These are phyloP conservation scores for Lordiphosa fenestrarum DNA, from an alignment of 2,888 invertebrate genomes.

Conservation along the genomic window DNA sequence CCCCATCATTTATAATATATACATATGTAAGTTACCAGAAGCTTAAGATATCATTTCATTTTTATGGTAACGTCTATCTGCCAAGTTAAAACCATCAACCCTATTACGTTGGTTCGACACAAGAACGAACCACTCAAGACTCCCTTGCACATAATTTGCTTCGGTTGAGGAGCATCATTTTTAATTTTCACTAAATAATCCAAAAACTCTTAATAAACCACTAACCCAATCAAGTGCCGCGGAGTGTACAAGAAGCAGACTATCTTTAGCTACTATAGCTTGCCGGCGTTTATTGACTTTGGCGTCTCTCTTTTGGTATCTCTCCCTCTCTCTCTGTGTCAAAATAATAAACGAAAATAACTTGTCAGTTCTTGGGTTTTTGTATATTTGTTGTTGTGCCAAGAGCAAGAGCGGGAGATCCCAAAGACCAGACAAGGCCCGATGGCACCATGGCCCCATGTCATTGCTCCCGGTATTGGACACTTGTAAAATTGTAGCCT, in stretches of 20 bases:
- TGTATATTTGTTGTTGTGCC: constrained; percentile 3
- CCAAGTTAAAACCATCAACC: no score
- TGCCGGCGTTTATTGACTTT: constrained; percentile 28
- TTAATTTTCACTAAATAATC: no score
- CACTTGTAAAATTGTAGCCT: constrained; percentile 59
- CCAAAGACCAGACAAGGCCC: constrained; percentile 34
- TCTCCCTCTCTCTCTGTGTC: constrained; percentile 51
- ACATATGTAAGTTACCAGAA: no score
- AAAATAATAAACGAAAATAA: constrained; percentile 61
- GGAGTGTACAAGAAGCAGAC: constrained; percentile 21
- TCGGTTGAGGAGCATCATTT: no score
- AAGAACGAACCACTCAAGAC: no score
- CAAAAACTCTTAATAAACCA: no score
- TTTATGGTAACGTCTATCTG: no score
- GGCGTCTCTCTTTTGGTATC: constrained; percentile 13
- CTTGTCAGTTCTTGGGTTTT: constrained; percentile 46
- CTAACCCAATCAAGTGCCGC: no score
- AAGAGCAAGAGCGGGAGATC: constrained; percentile 2
- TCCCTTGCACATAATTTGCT: no score
- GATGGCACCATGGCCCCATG: constrained; percentile 53
- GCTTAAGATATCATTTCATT: no score
- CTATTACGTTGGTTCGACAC: no score
- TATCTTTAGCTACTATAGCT: constrained; percentile 53
- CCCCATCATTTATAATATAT: no score
- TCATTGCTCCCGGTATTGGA: constrained; percentile 59